Evolutionary conservation across 2,113 vertebrate genomes (phyloP).

Genomic region (Gorsachius goisagi): DNA sequence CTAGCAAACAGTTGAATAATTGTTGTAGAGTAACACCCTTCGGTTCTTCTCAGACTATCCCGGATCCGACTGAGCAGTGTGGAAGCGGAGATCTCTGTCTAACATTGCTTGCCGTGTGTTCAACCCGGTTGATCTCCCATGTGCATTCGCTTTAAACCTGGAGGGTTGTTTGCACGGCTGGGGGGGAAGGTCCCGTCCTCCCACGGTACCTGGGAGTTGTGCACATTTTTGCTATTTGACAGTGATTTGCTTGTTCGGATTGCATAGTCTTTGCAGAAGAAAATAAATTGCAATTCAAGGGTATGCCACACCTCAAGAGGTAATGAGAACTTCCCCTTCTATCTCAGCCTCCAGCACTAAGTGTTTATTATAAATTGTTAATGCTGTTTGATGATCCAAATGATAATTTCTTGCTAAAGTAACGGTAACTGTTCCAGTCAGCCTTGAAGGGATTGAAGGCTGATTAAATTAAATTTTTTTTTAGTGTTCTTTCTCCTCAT

Average conservation of each 20-base stretch:
- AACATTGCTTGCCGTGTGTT: background rate
- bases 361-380: background rate
- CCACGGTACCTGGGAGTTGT: rapidly evolving
- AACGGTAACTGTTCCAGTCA: background rate
- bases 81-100: background rate
- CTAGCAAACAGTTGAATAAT: background rate
- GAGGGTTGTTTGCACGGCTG: rapidly evolving
- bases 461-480: background rate
- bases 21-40: background rate
- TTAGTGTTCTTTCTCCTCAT: background rate
- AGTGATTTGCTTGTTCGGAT: background rate
- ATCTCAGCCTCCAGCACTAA: background rate
- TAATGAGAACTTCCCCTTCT: background rate
- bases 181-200: background rate
- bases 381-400: background rate
- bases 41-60: background rate
- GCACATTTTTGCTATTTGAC: rapidly evolving
- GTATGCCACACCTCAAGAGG: background rate
- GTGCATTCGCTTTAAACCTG: background rate
- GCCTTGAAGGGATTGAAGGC: background rate
- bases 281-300: background rate
- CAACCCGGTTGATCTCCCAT: background rate
- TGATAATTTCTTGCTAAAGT: background rate
- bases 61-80: background rate
- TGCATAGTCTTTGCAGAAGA: background rate